These are phyloP conservation scores for Taenaris catops DNA, from an alignment of 2,888 invertebrate genomes.

Conservation along the genomic window DNA sequence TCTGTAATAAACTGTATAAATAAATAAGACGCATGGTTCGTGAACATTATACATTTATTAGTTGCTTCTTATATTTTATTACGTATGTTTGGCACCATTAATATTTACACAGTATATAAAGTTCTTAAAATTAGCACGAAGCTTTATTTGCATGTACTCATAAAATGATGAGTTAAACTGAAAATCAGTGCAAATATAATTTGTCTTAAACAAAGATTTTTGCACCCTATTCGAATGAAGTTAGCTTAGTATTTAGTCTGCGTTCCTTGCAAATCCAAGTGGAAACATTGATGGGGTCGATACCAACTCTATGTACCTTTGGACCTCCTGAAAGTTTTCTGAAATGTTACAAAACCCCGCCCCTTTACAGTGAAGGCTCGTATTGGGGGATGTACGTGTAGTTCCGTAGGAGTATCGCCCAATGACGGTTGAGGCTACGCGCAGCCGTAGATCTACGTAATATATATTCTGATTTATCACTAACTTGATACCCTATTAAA, in stretches of 20 bases:
- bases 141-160: too few species aligned
- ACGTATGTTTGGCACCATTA: too few species aligned
- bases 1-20: too few species aligned
- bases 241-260: slow-evolving; percentile 19
- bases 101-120: too few species aligned
- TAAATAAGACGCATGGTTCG: too few species aligned
- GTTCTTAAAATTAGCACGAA: too few species aligned
- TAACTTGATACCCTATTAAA: too few species aligned
- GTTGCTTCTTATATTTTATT: too few species aligned
- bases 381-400: slow-evolving; percentile 58
- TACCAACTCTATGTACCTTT: slow-evolving; percentile 46
- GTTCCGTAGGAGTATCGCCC: slow-evolving; percentile 52
- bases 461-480: too few species aligned
- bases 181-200: neutral
- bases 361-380: slow-evolving; percentile 53
- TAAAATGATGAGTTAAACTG: too few species aligned
- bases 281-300: slow-evolving; percentile 45
- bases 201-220: neutral
- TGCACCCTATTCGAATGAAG: neutral
- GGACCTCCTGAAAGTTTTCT: slow-evolving; percentile 69
- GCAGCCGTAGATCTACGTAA: slow-evolving; percentile 75
- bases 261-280: slow-evolving; percentile 35
- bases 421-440: slow-evolving; percentile 59
- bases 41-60: too few species aligned
- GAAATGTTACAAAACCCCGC: slow-evolving; percentile 68